Conservation (phyloP, 2,888 invertebrate genomes). For the Euplexia lucipara region DNA sequence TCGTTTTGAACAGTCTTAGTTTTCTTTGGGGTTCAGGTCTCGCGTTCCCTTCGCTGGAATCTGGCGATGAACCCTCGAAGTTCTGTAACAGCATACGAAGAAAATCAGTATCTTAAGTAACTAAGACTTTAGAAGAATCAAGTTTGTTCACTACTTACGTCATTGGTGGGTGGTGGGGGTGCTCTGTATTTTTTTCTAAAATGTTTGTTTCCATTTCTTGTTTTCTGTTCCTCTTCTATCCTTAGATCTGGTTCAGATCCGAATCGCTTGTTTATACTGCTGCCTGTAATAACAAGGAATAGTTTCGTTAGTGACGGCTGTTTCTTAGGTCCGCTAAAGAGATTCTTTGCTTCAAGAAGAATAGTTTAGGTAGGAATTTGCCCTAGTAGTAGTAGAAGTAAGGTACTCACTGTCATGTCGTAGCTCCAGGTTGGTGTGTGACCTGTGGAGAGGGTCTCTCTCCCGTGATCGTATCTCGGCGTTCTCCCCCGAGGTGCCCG, state of each 20-base stretch:
- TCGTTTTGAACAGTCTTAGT: conserved; percentile 94
- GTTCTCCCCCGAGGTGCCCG: conserved; percentile 76
- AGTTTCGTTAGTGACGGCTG: too few relatives aligned
- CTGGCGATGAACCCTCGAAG: conserved; percentile 91
- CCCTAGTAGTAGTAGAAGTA: neutral
- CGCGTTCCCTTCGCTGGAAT: conserved; percentile 90
- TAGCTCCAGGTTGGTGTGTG: conserved; percentile 87
- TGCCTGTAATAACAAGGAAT: conserved; percentile 73
- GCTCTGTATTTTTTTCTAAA: conserved; percentile 95
- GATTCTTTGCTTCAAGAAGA: too few relatives aligned
- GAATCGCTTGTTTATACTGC: conserved; percentile 90
- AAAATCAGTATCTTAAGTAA: neutral
- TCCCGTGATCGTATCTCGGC: conserved; percentile 79
- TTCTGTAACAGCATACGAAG: conserved; percentile 70
- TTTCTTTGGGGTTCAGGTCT: conserved; percentile 89
- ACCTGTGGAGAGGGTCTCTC: conserved; percentile 86
- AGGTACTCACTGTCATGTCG: conserved; percentile 83
- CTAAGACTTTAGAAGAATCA: neutral
- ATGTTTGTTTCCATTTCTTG: conserved; percentile 84
- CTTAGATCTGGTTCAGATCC: conserved; percentile 94
- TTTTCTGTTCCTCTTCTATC: conserved; percentile 84
- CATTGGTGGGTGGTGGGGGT: conserved; percentile 91
- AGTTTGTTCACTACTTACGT: conserved; percentile 75
- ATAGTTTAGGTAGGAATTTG: neutral
- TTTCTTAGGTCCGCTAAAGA: too few relatives aligned